These are phyloP conservation scores for Paracyclopina nana DNA, from an alignment of 1,140 invertebrate genomes.

Conservation along the genomic window DNA sequence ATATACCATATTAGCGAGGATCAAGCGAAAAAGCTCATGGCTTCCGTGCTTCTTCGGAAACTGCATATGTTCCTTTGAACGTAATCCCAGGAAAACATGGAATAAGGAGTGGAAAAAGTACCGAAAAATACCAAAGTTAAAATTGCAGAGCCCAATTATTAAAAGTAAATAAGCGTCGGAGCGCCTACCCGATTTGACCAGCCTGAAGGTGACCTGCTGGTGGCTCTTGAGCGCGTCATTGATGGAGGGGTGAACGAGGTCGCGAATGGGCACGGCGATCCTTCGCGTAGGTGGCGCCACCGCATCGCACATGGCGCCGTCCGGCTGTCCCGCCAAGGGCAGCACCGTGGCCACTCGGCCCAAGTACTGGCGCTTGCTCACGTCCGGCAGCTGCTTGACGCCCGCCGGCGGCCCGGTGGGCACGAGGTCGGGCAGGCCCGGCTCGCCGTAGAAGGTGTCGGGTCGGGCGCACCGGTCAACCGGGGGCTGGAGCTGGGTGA, in stretches of 20 bases:
- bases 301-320: background rate
- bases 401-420: background rate
- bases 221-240: conserved; percentile 3
- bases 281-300: background rate
- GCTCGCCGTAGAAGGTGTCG: background rate
- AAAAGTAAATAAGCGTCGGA: no score
- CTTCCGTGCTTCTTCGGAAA: background rate
- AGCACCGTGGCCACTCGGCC: no score
- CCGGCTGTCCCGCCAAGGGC: background rate
- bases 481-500: background rate
- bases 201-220: conserved; percentile 5
- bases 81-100: background rate
- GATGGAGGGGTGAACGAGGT: background rate
- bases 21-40: background rate
- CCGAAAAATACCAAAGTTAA: background rate
- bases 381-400: no score
- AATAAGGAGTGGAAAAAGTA: background rate
- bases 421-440: background rate
- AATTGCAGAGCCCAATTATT: background rate
- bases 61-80: background rate
- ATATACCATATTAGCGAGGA: background rate
- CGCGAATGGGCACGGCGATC: background rate
- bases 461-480: background rate
- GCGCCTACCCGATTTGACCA: conserved; percentile 2
- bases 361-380: no score